These are phyloP conservation scores for Cephalophus harveyi DNA, from an alignment of 2,113 vertebrate genomes.

Conservation along the genomic window DNA sequence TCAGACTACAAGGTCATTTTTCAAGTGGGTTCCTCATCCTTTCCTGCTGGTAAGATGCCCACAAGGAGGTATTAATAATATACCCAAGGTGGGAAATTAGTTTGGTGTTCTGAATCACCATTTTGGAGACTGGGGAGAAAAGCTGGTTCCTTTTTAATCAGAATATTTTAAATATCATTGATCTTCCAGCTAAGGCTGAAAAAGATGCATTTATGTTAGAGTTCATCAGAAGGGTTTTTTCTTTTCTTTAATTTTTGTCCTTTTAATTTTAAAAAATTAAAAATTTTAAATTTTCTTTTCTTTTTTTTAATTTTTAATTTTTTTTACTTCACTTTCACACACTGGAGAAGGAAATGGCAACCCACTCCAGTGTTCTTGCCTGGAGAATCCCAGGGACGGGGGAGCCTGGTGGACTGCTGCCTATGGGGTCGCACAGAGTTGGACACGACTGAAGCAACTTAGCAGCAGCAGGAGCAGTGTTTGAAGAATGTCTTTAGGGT, in stretches of 20 bases:
- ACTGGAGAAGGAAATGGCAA: too few species aligned
- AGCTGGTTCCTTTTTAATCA: not conserved
- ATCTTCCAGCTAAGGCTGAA: not conserved
- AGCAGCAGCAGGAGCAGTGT: not conserved
- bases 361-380: too few species aligned
- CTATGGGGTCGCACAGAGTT: too few species aligned
- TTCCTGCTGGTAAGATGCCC: slow-evolving; percentile 67
- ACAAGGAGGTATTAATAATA: not conserved
- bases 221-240: not conserved
- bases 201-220: not conserved
- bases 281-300: too few species aligned
- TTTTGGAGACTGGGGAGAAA: not conserved
- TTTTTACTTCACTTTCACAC: too few species aligned
- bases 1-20: slow-evolving; percentile 68
- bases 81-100: not conserved
- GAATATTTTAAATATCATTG: not conserved
- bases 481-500: too few species aligned
- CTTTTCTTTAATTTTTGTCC: not conserved
- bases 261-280: too few species aligned
- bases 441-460: too few species aligned
- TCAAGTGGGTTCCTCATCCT: not conserved
- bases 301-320: too few species aligned
- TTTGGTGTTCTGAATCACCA: not conserved
- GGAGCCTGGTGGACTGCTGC: too few species aligned
- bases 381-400: too few species aligned